Evolutionary conservation across 2,113 vertebrate genomes (phyloP).

Genomic region (Condylura cristata): DNA sequence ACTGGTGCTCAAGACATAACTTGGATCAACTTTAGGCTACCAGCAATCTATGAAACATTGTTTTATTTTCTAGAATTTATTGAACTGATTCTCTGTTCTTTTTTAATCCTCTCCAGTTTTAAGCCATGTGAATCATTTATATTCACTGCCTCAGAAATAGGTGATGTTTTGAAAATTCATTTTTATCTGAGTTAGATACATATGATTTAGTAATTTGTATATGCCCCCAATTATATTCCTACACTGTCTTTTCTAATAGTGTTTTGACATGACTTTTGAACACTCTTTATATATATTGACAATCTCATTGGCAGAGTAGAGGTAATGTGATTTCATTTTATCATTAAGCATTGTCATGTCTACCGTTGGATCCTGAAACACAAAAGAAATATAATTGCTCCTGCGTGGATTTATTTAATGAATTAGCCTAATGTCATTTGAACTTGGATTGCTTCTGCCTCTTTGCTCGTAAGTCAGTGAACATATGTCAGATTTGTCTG

Average conservation of each 20-base stretch:
- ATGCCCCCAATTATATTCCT: slow-evolving; percentile 53
- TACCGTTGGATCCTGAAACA: slow-evolving; percentile 47
- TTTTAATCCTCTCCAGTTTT: not conserved
- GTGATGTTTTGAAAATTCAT: slow-evolving; percentile 57
- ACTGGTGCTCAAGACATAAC: not conserved
- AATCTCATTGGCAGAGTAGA: slow-evolving; percentile 40
- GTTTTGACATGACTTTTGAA: slow-evolving; percentile 62
- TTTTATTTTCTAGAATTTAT: slow-evolving; percentile 17
- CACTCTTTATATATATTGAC: slow-evolving; percentile 40
- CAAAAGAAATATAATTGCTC: slow-evolving; percentile 64
- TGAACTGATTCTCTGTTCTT: not conserved
- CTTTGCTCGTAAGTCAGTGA: not conserved
- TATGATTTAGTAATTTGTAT: slow-evolving; percentile 57
- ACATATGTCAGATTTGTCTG: not conserved
- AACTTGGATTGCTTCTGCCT: slow-evolving; percentile 44
- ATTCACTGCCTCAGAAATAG: slow-evolving; percentile 40
- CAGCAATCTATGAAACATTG: not conserved
- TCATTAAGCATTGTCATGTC: slow-evolving; percentile 56
- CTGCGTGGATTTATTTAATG: slow-evolving; percentile 47
- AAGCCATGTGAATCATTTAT: slow-evolving; percentile 56
- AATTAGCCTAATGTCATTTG: slow-evolving; percentile 50
- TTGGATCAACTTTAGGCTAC: not conserved
- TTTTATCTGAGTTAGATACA: slow-evolving; percentile 40
- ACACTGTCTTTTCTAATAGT: slow-evolving; percentile 45
- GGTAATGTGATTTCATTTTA: not conserved